Evolutionary conservation across 2,113 vertebrate species (phyloP).

Genomic region (Lampris megalopsis): DNA sequence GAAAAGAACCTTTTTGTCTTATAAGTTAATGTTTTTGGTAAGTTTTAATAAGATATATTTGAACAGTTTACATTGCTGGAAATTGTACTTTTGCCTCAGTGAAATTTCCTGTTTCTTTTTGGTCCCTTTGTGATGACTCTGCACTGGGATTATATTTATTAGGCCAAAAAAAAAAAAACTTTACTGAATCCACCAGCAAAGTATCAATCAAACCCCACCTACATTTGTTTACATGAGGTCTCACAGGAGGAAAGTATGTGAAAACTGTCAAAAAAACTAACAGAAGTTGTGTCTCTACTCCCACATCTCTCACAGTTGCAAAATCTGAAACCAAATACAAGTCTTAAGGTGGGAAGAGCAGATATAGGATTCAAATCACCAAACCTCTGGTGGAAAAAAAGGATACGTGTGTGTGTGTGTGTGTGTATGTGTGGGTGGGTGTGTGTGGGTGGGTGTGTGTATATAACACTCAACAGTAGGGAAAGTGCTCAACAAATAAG

Average conservation of each 20-base stretch:
- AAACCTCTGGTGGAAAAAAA: neutral
- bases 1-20: neutral
- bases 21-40: conserved; percentile 5
- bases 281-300: neutral
- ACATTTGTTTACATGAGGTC: conserved; percentile 27
- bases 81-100: conserved; percentile 19
- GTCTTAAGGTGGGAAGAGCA: conserved; percentile 28
- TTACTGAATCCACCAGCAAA: neutral
- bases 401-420: neutral
- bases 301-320: neutral
- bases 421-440: too few species aligned
- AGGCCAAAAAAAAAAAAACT: conserved; percentile 18
- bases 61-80: conserved; percentile 46
- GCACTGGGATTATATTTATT: conserved; percentile 39
- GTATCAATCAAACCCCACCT: conserved; percentile 9
- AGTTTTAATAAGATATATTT: conserved; percentile 43
- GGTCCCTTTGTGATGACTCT: conserved; percentile 36
- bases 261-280: neutral
- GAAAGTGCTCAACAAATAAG: too few species aligned
- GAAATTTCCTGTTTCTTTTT: conserved; percentile 11
- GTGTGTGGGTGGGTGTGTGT: too few species aligned
- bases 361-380: conserved; percentile 30
- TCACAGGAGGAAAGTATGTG: neutral
- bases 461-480: too few species aligned
- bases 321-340: neutral